Conservation (phyloP, 2,797 vertebrate genomes). For the Buphagus erythrorhynchus region DNA sequence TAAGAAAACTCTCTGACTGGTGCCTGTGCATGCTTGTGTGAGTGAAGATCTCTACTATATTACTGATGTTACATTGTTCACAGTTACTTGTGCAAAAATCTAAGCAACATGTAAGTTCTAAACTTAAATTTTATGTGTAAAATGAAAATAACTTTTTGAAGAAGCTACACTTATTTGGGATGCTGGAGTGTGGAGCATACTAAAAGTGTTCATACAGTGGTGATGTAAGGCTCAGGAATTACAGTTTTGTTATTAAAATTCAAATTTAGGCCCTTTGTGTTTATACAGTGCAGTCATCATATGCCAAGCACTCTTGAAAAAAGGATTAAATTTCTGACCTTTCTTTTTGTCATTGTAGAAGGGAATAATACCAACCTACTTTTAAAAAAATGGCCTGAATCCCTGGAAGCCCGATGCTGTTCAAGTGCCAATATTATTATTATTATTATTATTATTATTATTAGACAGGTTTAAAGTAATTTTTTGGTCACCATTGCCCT, state of each 20-base stretch:
- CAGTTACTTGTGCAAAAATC: neutral
- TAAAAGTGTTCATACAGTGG: neutral
- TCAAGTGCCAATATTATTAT: neutral
- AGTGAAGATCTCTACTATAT: neutral
- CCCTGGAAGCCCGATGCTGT: neutral
- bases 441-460: neutral
- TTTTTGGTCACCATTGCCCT: neutral
- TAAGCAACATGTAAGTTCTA: neutral
- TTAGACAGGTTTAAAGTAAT: neutral
- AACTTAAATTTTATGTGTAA: neutral
- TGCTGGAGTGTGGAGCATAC: neutral
- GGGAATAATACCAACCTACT: neutral
- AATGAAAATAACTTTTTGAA: neutral
- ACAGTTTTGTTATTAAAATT: neutral
- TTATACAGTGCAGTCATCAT: neutral
- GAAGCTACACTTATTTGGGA: neutral
- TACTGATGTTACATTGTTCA: neutral
- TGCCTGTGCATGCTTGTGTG: accelerated
- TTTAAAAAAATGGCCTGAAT: neutral
- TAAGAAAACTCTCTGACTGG: neutral
- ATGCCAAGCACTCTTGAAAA: neutral
- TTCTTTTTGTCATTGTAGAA: neutral
- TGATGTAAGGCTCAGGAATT: neutral
- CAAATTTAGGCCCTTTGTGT: neutral
- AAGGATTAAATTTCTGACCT: neutral